Base-by-base conservation (phyloP, 2,888 invertebrate species). In the Achlya flavicornis region DNA sequence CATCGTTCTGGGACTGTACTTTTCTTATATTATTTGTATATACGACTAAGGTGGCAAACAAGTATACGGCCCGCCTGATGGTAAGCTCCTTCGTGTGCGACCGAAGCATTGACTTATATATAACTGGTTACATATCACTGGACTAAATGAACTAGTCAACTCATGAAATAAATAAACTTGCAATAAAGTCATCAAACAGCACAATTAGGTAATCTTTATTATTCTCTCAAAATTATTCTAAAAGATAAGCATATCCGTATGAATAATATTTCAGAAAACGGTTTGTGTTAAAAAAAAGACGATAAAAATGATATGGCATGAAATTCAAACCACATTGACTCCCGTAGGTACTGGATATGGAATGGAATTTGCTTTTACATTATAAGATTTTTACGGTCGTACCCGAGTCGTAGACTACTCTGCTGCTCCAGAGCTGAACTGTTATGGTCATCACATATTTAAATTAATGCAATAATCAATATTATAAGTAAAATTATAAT, bases 301-400 rank as follows among this genome's bases (percentile, higher is more conserved):
- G 69, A 62, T 66, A 48, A 33, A 60, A 71, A 68, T 69, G 69
- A 66, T 69, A 67, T 66, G 69, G 59, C 63, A 58, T 38, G 62
- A 71, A 66, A 72, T 68, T 65, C 71, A 63, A 77, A 73, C 64
- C 65, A 61, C 69, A 77, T 73, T 69, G 77, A 77, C 57, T 66
- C 61, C 72, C 58, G 67, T 72, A 41, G 12, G 60, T 26, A 41
- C 41, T 26, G 19, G n/a, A 60, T 46, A 46, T n/a, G 41, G 1
- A 41, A 41, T 26, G 38, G 41, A 60, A 26, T 26, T 16, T 6
- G 43, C 41, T 60, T 35, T 60, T 60, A 26, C 16, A 19, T 12
- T 26, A 7, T 14, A 26, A 3, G 60, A 43, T 60, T 41, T 59
- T 59, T 58, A 41, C 12, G 12, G 14, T 58, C 58, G 58, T 58